A percentile compares a stretch with the other conserved stretches of the same genome.
Conservation (phyloP, 2,113 vertebrate species). For the Coturnix japonica region DNA sequence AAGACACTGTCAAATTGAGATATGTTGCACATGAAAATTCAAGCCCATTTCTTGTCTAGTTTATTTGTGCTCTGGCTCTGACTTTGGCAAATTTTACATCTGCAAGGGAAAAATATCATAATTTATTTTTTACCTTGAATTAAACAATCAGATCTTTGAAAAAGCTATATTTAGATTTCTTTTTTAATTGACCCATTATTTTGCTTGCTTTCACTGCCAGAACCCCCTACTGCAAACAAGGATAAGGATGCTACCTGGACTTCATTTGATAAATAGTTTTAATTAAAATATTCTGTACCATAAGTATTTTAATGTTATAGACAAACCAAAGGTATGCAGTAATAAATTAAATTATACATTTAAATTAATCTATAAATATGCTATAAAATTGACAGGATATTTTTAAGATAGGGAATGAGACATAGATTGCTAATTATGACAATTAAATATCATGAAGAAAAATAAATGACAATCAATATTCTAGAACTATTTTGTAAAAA, state of each 20-base stretch:
- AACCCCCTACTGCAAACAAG: conserved; percentile 83
- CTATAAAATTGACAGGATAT: conserved; percentile 80
- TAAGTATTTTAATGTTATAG: conserved; percentile 89
- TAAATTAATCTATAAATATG: conserved; percentile 87
- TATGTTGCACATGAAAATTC: not conserved
- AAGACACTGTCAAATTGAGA: conserved; percentile 53
- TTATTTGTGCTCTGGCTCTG: conserved; percentile 33
- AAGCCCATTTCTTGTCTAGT: not conserved
- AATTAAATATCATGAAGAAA: conserved; percentile 80
- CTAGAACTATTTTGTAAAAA: conserved; percentile 72
- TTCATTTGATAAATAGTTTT: conserved; percentile 88
- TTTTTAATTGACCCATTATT: conserved; percentile 87
- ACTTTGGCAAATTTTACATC: conserved; percentile 34
- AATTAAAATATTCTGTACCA: conserved; percentile 88
- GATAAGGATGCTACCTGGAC: conserved; percentile 83
- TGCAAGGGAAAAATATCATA: conserved; percentile 34
- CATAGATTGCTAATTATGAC: conserved; percentile 82
- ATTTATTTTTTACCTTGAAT: conserved; percentile 37
- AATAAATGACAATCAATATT: conserved; percentile 85
- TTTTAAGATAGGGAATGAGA: conserved; percentile 76
- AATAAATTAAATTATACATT: conserved; percentile 85
- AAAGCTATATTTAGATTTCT: conserved; percentile 80
- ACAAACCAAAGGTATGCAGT: conserved; percentile 83
- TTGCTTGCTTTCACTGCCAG: conserved; percentile 78
- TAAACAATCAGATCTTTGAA: conserved; percentile 74